These are phyloP conservation scores for Athripsodes cinereus DNA, from an alignment of 2,888 invertebrate species.

Conservation along the genomic window DNA sequence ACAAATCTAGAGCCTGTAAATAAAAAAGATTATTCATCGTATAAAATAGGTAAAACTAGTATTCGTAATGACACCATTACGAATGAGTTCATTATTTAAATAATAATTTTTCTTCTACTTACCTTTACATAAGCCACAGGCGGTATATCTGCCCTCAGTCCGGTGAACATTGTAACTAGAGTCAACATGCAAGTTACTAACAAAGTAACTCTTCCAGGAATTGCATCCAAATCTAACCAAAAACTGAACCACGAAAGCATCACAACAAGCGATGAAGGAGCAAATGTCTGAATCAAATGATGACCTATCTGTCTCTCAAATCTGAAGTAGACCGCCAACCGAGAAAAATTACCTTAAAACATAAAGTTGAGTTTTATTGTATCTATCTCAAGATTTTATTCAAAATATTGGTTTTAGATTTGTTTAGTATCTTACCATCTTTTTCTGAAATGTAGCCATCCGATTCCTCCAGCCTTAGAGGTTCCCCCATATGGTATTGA, in stretches of 20 bases:
- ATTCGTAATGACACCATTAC: too few species aligned
- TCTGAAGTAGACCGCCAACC: slow-evolving; percentile 69
- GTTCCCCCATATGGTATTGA: slow-evolving; percentile 73
- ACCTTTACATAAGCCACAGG: slow-evolving; percentile 86
- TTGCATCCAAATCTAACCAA: slow-evolving; percentile 78
- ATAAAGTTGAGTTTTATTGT: not conserved
- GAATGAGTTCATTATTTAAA: too few species aligned
- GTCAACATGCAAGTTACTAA: slow-evolving; percentile 81
- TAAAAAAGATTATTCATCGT: slow-evolving; percentile 14
- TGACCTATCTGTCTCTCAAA: slow-evolving; percentile 82
- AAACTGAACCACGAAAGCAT: slow-evolving; percentile 85
- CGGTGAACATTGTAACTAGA: slow-evolving; percentile 81
- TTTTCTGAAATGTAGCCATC: slow-evolving; percentile 71
- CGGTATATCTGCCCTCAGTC: slow-evolving; percentile 73
- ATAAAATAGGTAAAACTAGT: too few species aligned
- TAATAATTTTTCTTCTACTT: slow-evolving; percentile 29
- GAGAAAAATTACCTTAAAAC: slow-evolving; percentile 65
- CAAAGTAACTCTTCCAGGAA: slow-evolving; percentile 74
- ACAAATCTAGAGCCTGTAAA: slow-evolving; percentile 69
- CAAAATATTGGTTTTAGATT: too few species aligned
- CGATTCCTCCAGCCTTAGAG: slow-evolving; percentile 63
- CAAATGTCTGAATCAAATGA: slow-evolving; percentile 79
- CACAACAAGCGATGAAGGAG: slow-evolving; percentile 76
- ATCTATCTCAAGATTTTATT: too few species aligned
- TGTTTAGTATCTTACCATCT: slow-evolving; percentile 59